These are phyloP conservation scores for Phylloscopus trochilus DNA, from an alignment of 2,113 vertebrate genomes.

Conservation along the genomic window DNA sequence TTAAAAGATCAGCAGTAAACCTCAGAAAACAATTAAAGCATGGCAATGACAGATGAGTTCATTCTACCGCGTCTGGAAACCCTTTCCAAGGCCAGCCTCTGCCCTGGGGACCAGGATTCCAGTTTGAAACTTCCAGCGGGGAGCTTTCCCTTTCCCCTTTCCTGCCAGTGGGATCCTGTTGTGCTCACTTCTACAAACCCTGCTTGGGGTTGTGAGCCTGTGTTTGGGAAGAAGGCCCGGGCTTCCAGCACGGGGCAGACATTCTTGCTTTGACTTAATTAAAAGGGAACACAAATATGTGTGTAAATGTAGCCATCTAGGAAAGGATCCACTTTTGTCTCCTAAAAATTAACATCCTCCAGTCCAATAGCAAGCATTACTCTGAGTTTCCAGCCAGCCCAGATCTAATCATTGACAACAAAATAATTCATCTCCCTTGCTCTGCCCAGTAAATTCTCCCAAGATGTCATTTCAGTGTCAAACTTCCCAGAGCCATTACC, in stretches of 20 bases:
- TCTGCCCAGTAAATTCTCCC: not conserved
- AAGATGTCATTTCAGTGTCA: not conserved
- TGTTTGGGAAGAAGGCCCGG: not conserved
- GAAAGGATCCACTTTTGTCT: conserved; percentile 37
- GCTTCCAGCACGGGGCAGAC: not conserved
- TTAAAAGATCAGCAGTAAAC: not conserved
- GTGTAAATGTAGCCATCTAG: not conserved
- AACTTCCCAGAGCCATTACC: conserved; percentile 2
- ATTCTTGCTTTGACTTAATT: not conserved
- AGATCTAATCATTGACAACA: not conserved
- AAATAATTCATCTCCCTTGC: not conserved
- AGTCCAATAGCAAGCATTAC: not conserved
- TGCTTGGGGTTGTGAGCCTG: not conserved
- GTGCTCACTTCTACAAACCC: not conserved
- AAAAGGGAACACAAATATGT: not conserved
- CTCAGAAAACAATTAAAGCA: not conserved
- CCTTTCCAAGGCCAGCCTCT: not conserved
- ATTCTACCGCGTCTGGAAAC: not conserved
- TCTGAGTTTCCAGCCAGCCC: not conserved
- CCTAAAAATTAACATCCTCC: not conserved
- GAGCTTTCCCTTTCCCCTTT: accelerated
- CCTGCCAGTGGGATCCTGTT: not conserved
- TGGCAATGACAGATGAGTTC: not conserved
- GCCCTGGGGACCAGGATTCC: not conserved
- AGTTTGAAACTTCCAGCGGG: not conserved